Base-by-base conservation (phyloP, 2,888 invertebrate species). In the Apantesis nais region DNA sequence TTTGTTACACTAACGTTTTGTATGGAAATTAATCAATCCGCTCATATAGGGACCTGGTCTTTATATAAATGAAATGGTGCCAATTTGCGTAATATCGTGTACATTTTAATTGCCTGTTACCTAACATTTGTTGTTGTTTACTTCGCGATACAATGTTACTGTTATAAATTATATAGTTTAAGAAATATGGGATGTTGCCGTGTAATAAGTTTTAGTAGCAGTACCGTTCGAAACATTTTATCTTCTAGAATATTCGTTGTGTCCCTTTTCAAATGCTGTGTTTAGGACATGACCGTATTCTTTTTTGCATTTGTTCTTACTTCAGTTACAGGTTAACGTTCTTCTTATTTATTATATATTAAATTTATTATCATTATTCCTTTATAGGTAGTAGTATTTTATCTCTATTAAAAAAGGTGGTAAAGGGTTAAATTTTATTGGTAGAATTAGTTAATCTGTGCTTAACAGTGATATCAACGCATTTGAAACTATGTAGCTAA, bases 61-160 rank as follows among this genome's bases (percentile, higher is more conserved):
- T 16, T 58, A 58, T 25, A 58, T 16, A 4, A 41, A 41, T 41
- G 4, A 41, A 39, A 25, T 41, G 29, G 37, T 25, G 37, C 41
- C 29, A 41, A 77, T 71, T 79, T 68, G 66, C 73, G 58, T 75
- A 71, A 71, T 65, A 65, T 77, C 70, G 39, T 67, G 62, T 62
- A 52, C 61, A 68, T 68, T 77, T 70, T 70, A 75, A 78, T 80
- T 77, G 67, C 31, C 16, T n/a, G 48, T 73, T 75, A 78, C 62
- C 64, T 67, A 66, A 79, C 64, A 61, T 25, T 31, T 66, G 31
- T 65, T 65, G 60, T 34, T 67, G 4, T 62, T n/a, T 66, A 55
- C 12, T 65, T 11, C 52, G 52, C n/a, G 31, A 29, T 29, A 29
- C 25, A 39, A 66, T 37, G 37, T 52, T 48, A 29, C 19, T 29